A percentile compares a stretch with the other conserved stretches of the same genome.
phyloP scores from a whole-genome alignment of 2,888 invertebrate species.

The Caenorhabditis drosophilae region DNA sequence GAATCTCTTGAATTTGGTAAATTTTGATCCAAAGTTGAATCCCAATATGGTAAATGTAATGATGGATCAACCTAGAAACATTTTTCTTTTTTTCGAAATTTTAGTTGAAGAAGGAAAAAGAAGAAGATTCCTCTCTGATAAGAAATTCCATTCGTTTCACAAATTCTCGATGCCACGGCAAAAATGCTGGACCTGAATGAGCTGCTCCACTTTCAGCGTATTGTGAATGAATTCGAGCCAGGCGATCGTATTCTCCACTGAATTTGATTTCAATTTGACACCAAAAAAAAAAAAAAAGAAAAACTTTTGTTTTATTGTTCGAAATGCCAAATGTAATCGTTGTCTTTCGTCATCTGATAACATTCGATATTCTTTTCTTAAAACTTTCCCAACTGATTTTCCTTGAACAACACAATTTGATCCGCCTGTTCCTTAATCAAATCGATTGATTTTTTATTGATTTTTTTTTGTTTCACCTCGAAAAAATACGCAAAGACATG shows the following conservation, averaged over 20 bases:
- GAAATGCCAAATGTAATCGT: constrained; percentile 47
- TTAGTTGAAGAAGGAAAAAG: constrained; percentile 35
- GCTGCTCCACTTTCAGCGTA: constrained; percentile 44
- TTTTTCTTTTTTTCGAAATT: no score
- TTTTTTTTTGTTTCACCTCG: constrained; percentile 19
- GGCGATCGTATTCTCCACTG: constrained; percentile 43
- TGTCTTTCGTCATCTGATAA: constrained; percentile 48
- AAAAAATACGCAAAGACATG: constrained; percentile 46
- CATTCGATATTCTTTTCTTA: constrained; percentile 55
- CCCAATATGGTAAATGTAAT: constrained; percentile 70
- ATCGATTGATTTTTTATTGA: neutral
- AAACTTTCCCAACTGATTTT: constrained; percentile 26
- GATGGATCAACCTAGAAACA: constrained; percentile 66
- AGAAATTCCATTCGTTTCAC: constrained; percentile 49
- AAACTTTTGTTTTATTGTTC: constrained; percentile 30
- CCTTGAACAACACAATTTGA: constrained; percentile 39
- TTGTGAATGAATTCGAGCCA: constrained; percentile 40
- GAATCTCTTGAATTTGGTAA: constrained; percentile 63
- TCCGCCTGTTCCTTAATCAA: constrained; percentile 34
- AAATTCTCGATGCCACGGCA: constrained; percentile 66
- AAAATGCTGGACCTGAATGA: constrained; percentile 58
- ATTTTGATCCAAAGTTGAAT: constrained; percentile 67
- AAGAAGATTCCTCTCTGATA: no score
- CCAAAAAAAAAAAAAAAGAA: neutral
- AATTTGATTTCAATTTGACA: neutral